Conservation (phyloP, 2,113 vertebrate species). For the Cyanoderma ruficeps region DNA sequence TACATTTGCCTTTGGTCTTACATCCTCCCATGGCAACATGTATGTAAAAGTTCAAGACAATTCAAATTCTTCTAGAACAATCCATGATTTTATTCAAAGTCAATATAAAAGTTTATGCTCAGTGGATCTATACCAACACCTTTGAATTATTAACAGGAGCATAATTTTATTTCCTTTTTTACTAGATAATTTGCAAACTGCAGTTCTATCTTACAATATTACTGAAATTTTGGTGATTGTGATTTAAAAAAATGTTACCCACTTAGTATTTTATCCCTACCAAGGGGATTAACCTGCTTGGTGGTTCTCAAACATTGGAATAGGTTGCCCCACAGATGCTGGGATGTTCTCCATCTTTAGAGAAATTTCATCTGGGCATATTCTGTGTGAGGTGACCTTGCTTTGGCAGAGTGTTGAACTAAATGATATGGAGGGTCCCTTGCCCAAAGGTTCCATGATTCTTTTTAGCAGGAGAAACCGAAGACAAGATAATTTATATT, state of each 20-base stretch:
- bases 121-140: not conserved
- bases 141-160: not conserved
- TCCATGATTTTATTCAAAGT: not conserved
- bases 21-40: not conserved
- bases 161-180: not conserved
- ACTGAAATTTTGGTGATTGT: not conserved
- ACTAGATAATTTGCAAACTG: not conserved
- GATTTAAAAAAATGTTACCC: not conserved
- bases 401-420: not conserved
- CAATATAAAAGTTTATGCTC: not conserved
- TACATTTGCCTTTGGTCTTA: not conserved
- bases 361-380: not conserved
- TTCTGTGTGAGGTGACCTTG: not conserved
- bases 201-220: accelerated
- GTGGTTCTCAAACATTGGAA: not conserved
- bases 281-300: not conserved
- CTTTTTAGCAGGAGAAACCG: not conserved
- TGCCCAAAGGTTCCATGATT: not conserved
- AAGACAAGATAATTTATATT: not conserved
- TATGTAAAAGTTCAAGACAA: not conserved
- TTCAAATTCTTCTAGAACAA: not conserved
- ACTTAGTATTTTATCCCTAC: not conserved
- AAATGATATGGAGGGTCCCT: not conserved
- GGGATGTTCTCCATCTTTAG: not conserved
- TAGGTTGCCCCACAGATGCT: not conserved